Conservation (phyloP, 2,113 vertebrate genomes). For the Megaleporinus macrocephalus region DNA sequence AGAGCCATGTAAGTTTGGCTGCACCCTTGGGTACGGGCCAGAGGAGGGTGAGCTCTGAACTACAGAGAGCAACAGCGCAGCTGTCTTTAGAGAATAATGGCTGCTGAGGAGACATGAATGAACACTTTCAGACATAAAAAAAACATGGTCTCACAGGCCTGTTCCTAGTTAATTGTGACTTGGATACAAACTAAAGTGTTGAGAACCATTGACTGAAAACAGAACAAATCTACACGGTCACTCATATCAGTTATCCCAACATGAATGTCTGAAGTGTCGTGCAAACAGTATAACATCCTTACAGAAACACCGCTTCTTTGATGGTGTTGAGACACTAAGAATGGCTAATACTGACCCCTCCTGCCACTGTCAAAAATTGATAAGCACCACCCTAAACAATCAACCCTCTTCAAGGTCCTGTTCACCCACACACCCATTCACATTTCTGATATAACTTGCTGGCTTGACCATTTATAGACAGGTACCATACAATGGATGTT, state of each 20-base stretch:
- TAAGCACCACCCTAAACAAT: background rate
- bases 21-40: conserved; percentile 67
- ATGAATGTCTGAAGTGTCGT: background rate
- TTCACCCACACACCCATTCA: background rate
- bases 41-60: conserved; percentile 84
- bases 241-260: background rate
- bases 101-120: conserved; percentile 70
- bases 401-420: background rate
- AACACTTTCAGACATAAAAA: conserved; percentile 3
- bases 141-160: conserved; percentile 11
- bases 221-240: background rate
- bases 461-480: background rate
- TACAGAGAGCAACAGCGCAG: conserved; percentile 89
- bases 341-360: conserved; percentile 21
- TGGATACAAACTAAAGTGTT: background rate
- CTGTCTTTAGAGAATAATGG: conserved; percentile 87
- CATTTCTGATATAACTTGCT: background rate
- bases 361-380: background rate
- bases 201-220: background rate
- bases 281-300: background rate
- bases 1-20: conserved; percentile 60
- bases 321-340: conserved; percentile 49
- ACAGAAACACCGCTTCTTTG: conserved; percentile 14
- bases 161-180: background rate
- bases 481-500: background rate